phyloP scores from a whole-genome alignment of 23 tunicate genomes.

The Diplosoma virens region DNA sequence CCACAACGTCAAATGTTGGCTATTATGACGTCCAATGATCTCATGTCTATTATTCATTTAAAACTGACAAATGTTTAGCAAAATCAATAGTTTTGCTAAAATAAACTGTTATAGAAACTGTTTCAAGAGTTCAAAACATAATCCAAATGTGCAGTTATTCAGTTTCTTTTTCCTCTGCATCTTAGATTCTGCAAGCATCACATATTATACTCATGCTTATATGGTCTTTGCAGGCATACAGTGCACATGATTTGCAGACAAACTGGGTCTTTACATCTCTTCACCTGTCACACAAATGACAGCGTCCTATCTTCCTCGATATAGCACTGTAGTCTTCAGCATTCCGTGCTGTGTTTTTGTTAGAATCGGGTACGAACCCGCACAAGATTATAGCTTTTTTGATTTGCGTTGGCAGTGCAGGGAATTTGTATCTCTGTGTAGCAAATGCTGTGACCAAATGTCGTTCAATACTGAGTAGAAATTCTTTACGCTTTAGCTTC shows the following conservation, averaged over 20 bases:
- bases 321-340: background rate
- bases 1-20: background rate
- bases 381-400: background rate
- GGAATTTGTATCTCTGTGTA: slow-evolving; percentile 6
- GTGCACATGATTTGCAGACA: background rate
- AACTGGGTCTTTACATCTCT: background rate
- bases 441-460: background rate
- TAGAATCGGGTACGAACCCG: no score
- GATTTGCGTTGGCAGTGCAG: background rate
- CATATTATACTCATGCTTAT: background rate
- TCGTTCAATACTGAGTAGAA: background rate
- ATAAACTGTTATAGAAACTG: background rate
- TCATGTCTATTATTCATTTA: no score
- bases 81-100: background rate
- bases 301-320: background rate
- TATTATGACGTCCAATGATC: background rate
- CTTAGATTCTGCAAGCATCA: background rate
- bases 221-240: background rate
- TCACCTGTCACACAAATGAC: background rate
- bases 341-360: background rate
- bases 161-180: background rate
- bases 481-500: background rate
- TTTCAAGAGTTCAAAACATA: background rate
- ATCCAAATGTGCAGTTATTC: background rate
- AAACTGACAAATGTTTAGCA: no score